Conservation (phyloP, 2,888 invertebrate genomes). For the Hypena proboscidalis region DNA sequence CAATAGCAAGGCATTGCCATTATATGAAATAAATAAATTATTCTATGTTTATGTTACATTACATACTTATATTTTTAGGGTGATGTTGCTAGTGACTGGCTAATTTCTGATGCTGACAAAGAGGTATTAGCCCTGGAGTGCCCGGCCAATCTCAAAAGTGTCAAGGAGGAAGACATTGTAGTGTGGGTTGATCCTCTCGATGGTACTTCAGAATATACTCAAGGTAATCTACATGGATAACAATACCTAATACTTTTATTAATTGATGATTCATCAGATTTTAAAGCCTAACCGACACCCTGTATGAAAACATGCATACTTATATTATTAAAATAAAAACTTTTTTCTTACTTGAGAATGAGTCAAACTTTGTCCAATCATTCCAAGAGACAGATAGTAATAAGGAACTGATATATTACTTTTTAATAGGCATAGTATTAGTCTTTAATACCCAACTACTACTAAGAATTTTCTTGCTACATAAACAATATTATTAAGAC, state of each 20-base stretch:
- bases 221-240: slow-evolving; percentile 87
- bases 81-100: slow-evolving; percentile 89
- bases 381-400: too few relatives aligned
- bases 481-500: too few relatives aligned
- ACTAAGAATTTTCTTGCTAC: too few relatives aligned
- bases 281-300: slow-evolving; percentile 18
- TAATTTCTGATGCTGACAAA: slow-evolving; percentile 89
- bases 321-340: too few relatives aligned
- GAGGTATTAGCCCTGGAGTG: slow-evolving; percentile 87
- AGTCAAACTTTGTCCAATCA: too few relatives aligned
- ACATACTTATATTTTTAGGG: slow-evolving; percentile 44
- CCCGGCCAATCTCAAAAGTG: slow-evolving; percentile 87
- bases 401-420: too few relatives aligned
- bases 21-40: too few relatives aligned
- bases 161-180: slow-evolving; percentile 93
- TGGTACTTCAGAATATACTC: slow-evolving; percentile 99
- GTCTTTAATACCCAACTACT: too few relatives aligned
- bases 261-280: slow-evolving; percentile 2
- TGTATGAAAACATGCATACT: slow-evolving; percentile 26
- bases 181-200: slow-evolving; percentile 99
- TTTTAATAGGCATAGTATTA: too few relatives aligned
- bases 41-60: too few relatives aligned
- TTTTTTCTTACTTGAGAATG: too few relatives aligned
- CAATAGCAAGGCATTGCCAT: too few relatives aligned
- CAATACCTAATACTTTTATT: not conserved